Base-by-base conservation (phyloP, 1,140 invertebrate genomes). In the Drosophila subobscura region DNA sequence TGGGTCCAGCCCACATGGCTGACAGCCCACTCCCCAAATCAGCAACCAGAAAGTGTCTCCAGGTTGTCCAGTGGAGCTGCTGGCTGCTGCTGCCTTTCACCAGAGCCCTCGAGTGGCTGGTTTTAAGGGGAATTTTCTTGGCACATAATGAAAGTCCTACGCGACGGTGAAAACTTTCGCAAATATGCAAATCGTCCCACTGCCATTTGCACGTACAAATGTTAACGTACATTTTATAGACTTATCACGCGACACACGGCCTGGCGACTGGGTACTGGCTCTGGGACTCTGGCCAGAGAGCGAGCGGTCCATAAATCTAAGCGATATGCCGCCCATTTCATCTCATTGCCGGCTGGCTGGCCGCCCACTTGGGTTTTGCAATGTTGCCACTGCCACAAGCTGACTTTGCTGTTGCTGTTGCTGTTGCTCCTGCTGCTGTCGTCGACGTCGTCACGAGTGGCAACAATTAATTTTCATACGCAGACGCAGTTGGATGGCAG, bases 381-480 rank as follows among this genome's bases (percentile, higher is more conserved):
- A 42, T 29, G 45, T 41, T 64, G 58, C 20, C 72, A 53, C 23
- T 46, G 60, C 25, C 20, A 22, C 16, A 20, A 20, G 16, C 33
- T 40, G 56, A 2, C 33, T 22, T 56, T 65, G 45, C 57, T 37
- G 41, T n/a, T 42, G 42, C 64, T 42, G 46, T 63, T 40, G 25
- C 45, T 25, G 37, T 64, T 46, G 57, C 49, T 59, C 41, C 41
- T 23, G 25, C 22, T 45, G 61, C 57, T 51, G 66, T 58, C 54
- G 67, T 55, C 33, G 52, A 50, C 81, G 68, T 72, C 75, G 83
- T 88, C 83, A 88, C 83, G 83, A 88, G 78, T 88, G 83, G 78
- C 83, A 83, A 86, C 83, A 88, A 88, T 88, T 88, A 88, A 88
- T 88, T 88, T 88, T 88, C 78, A 88, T 88, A 88, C 83, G 83